Evolutionary conservation across 2,797 vertebrate genomes (phyloP).

Genomic region (Pteronotus mesoamericanus): DNA sequence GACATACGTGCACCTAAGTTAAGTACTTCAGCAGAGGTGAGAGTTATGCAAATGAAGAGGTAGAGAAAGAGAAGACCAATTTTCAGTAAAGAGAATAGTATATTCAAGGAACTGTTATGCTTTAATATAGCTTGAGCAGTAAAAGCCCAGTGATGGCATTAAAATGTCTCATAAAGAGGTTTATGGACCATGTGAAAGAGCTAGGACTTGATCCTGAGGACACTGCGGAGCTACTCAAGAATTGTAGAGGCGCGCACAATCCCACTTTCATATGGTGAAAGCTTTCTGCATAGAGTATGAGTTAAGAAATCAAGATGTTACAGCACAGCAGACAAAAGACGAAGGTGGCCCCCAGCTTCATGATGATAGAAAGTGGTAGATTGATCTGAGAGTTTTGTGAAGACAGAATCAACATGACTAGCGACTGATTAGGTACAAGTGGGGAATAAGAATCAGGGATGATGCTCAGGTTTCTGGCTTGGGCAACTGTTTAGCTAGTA

Average conservation of each 20-base stretch:
- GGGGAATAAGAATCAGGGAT: not conserved
- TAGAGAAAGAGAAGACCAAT: not conserved
- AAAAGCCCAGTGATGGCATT: not conserved
- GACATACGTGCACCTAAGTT: not conserved
- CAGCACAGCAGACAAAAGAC: not conserved
- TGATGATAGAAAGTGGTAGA: not conserved
- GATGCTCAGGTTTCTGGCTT: not conserved
- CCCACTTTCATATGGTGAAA: not conserved
- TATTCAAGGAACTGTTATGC: not conserved
- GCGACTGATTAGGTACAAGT: not conserved
- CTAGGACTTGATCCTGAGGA: not conserved
- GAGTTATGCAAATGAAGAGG: not conserved
- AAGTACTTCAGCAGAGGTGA: not conserved
- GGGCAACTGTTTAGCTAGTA: not conserved
- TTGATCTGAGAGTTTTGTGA: not conserved
- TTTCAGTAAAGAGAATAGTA: not conserved
- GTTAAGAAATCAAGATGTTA: not conserved
- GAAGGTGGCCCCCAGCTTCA: not conserved
- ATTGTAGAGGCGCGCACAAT: not conserved
- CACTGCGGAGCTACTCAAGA: not conserved
- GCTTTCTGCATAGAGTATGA: not conserved
- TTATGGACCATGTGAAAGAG: not conserved
- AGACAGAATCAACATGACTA: not conserved
- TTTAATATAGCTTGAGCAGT: not conserved
- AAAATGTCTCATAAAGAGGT: not conserved